Evolutionary conservation across 2,113 vertebrate genomes (phyloP).

Genomic region (Sarotherodon lohbergeri): DNA sequence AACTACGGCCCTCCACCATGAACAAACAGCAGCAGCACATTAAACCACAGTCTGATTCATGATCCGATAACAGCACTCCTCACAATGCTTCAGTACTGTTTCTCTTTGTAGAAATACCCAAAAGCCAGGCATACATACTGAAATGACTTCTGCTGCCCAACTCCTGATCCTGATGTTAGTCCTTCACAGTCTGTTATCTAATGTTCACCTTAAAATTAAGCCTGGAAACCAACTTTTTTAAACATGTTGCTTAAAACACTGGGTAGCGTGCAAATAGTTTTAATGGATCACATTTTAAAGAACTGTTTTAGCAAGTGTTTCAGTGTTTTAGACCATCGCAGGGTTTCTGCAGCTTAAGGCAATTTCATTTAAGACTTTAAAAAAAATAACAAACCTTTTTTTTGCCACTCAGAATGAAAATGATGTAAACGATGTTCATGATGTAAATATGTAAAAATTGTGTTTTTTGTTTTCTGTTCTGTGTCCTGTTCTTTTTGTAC

Average conservation of each 20-base stretch:
- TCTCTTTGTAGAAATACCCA: not conserved
- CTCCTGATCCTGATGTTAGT: not conserved
- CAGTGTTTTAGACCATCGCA: not conserved
- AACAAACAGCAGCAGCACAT: slow-evolving; percentile 40
- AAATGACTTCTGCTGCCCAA: not conserved
- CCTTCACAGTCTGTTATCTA: not conserved
- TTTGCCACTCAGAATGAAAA: not conserved
- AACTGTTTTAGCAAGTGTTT: not conserved
- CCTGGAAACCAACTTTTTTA: not conserved
- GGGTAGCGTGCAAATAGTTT: not conserved
- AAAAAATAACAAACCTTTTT: not conserved
- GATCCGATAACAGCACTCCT: not conserved
- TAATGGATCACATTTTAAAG: not conserved
- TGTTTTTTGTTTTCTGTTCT: too few species aligned
- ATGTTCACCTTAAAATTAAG: not conserved
- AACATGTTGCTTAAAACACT: not conserved
- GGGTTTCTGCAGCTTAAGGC: not conserved
- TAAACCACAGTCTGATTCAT: not conserved
- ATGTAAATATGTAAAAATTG: too few species aligned
- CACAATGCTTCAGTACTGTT: not conserved
- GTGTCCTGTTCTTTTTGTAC: too few species aligned
- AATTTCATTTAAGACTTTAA: not conserved
- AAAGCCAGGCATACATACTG: not conserved
- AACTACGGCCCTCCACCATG: slow-evolving; percentile 37
- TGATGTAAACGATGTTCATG: too few species aligned